phyloP scores from a whole-genome alignment of 92 coral and sea anemone genomes.

The Paragorgia papillata region DNA sequence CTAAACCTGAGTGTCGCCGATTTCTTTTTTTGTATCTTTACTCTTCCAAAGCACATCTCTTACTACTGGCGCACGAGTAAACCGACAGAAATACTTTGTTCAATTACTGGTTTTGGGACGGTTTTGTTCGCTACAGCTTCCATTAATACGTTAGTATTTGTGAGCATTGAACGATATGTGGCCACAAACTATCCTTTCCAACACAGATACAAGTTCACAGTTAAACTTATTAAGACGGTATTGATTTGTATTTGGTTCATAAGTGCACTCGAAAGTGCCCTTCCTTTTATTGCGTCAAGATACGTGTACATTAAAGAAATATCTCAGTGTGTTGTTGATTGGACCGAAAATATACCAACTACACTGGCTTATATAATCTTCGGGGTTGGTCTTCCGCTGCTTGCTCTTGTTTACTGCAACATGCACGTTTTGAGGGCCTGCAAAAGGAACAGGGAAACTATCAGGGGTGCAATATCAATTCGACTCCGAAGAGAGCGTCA shows the following conservation, averaged over 20 bases:
- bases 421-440: not conserved
- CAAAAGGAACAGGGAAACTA: no score
- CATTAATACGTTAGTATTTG: conserved; percentile 9
- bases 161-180: conserved; percentile 12
- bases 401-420: not conserved
- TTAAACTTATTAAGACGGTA: not conserved
- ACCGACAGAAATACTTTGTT: not conserved
- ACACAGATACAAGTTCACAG: not conserved
- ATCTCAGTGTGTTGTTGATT: conserved; percentile 4
- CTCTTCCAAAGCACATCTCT: not conserved
- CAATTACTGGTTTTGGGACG: not conserved
- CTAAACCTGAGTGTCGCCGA: conserved; percentile 7
- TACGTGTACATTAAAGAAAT: not conserved
- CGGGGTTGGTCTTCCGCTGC: not conserved
- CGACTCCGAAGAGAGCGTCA: not conserved
- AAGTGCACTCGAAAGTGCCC: not conserved
- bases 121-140: not conserved
- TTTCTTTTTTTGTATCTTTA: not conserved
- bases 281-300: not conserved
- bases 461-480: not conserved
- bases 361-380: not conserved
- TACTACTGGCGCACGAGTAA: not conserved
- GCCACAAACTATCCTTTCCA: not conserved
- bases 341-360: not conserved
- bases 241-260: not conserved